These are phyloP conservation scores for Nephrotoma appendiculata DNA, from an alignment of 2,888 invertebrate species.

Conservation along the genomic window DNA sequence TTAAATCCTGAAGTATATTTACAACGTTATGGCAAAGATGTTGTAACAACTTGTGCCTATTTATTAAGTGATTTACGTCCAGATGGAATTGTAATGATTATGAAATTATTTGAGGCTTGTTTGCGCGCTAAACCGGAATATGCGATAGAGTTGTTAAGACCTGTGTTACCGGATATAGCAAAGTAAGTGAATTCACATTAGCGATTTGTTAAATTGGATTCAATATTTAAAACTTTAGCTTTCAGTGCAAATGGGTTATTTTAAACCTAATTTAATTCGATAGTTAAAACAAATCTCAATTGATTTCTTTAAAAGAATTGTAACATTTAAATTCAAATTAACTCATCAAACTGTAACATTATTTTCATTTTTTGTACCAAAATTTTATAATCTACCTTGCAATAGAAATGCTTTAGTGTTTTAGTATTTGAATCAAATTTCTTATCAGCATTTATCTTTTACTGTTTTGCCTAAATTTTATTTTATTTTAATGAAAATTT, in stretches of 20 bases:
- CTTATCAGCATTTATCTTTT: too few relatives aligned
- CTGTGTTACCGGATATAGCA: slow-evolving; percentile 44
- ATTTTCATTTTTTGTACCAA: too few relatives aligned
- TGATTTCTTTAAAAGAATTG: too few relatives aligned
- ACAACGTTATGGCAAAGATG: slow-evolving; percentile 49
- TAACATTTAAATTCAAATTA: too few relatives aligned
- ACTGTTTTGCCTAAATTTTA: too few relatives aligned
- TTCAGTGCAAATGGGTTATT: too few relatives aligned
- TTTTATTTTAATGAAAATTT: background rate
- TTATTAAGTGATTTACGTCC: slow-evolving; percentile 63
- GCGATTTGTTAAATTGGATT: slow-evolving; percentile 5
- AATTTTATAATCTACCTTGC: too few relatives aligned
- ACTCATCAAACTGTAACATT: too few relatives aligned
- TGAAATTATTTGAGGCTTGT: slow-evolving; percentile 62
- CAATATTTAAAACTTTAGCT: background rate
- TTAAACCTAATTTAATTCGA: background rate
- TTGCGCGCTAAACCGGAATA: slow-evolving; percentile 57
- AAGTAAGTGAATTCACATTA: slow-evolving; percentile 30
- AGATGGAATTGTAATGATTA: slow-evolving; percentile 56
- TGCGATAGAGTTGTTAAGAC: slow-evolving; percentile 56
- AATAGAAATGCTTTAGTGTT: too few relatives aligned
- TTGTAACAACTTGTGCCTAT: slow-evolving; percentile 54
- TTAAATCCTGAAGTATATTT: slow-evolving; percentile 67
- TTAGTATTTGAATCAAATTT: too few relatives aligned
- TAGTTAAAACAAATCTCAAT: background rate